Percentiles rank a stretch among this genome's conserved stretches.
These are phyloP conservation scores for Tyria jacobaeae DNA, from an alignment of 2,888 invertebrate genomes.

Conservation along the genomic window DNA sequence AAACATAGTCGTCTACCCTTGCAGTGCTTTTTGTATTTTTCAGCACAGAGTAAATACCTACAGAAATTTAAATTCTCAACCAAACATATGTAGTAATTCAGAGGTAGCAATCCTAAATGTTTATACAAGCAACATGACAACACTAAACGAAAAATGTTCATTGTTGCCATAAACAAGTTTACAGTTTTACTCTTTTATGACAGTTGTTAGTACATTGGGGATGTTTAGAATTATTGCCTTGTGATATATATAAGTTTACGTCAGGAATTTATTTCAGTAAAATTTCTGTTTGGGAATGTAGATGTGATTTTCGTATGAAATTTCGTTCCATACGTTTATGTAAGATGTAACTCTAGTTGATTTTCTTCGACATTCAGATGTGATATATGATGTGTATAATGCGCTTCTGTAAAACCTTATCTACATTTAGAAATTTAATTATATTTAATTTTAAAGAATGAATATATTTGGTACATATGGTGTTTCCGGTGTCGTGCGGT, in stretches of 20 bases:
- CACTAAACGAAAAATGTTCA: constrained; percentile 31
- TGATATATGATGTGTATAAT: neutral
- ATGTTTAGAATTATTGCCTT: constrained; percentile 37
- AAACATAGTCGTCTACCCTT: too few relatives aligned
- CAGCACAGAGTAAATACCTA: too few relatives aligned
- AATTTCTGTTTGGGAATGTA: neutral
- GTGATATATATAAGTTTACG: constrained; percentile 33
- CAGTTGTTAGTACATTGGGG: constrained; percentile 25
- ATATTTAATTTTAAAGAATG: too few relatives aligned
- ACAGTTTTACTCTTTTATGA: constrained; percentile 42
- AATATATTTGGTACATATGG: too few relatives aligned
- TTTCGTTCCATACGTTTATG: neutral
- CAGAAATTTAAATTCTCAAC: neutral
- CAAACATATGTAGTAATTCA: neutral
- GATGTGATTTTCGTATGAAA: constrained; percentile 2
- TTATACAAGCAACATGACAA: constrained; percentile 33
- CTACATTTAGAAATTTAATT: too few relatives aligned
- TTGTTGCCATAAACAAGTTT: constrained; percentile 43
- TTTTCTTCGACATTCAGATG: neutral
- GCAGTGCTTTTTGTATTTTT: too few relatives aligned
- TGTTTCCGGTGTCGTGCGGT: too few relatives aligned
- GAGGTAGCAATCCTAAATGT: constrained; percentile 23
- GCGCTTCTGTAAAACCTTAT: neutral
- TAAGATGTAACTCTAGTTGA: neutral
- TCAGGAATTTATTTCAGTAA: neutral